Evolutionary conservation across 1,140 invertebrate species (phyloP).

Genomic region (Episyrphus balteatus): DNA sequence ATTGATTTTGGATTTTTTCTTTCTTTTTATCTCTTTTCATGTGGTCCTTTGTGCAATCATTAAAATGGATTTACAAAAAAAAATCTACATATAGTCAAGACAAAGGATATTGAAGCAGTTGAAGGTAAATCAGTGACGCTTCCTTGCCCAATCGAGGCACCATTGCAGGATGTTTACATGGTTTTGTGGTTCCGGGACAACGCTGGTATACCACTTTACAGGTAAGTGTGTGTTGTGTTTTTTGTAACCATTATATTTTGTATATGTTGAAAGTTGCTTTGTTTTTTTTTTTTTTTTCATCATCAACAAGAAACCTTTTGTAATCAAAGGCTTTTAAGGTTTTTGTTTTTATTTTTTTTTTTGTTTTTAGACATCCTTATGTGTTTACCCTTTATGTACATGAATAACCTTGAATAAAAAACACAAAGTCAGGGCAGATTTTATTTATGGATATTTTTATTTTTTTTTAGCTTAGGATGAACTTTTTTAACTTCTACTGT

Average conservation of each 20-base stretch:
- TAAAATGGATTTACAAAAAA: too few relatives aligned
- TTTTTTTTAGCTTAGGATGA: too few relatives aligned
- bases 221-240: constrained; percentile 58
- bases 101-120: constrained; percentile 66
- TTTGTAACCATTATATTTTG: constrained; percentile 25
- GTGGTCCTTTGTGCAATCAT: too few relatives aligned
- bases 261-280: constrained; percentile 29
- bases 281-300: not conserved
- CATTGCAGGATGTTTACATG: constrained; percentile 73
- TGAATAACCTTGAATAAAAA: too few relatives aligned
- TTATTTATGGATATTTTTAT: too few relatives aligned
- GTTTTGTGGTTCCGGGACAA: constrained; percentile 83
- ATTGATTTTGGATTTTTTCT: too few relatives aligned
- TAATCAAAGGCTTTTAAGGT: not conserved
- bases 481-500: too few relatives aligned
- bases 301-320: not conserved
- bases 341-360: too few relatives aligned
- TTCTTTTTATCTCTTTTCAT: too few relatives aligned
- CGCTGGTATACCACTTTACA: constrained; percentile 74
- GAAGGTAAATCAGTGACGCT: constrained; percentile 72
- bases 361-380: too few relatives aligned
- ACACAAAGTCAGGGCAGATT: too few relatives aligned
- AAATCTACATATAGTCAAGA: constrained; percentile 51
- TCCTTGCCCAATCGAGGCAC: constrained; percentile 72
- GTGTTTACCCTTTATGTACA: too few relatives aligned